Percentiles rank a stretch among this genome's conserved stretches.
Evolutionary conservation across 1,140 invertebrate genomes (phyloP).

Genomic region (Pseudobourletiella spinata): DNA sequence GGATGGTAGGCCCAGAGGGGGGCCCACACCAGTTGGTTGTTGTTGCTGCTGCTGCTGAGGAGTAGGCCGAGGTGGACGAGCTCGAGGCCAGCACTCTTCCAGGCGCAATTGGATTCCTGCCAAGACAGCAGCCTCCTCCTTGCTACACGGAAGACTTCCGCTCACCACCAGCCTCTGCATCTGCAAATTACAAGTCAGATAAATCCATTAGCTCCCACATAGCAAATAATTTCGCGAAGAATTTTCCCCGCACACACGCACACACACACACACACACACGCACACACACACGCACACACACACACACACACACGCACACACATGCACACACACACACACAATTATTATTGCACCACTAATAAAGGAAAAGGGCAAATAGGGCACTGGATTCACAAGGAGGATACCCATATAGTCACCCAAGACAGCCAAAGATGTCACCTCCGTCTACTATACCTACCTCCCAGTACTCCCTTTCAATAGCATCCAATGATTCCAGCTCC

Average conservation of each 20-base stretch:
- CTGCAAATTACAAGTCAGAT: constrained; percentile 41
- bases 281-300: too few relatives aligned
- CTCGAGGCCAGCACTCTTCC: constrained; percentile 53
- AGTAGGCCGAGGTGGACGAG: constrained; percentile 23
- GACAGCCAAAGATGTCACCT: too few relatives aligned
- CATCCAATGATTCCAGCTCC: constrained; percentile 39
- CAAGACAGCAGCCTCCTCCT: constrained; percentile 58
- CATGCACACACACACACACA: too few relatives aligned
- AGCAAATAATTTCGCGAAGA: too few relatives aligned
- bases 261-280: too few relatives aligned
- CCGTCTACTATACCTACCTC: constrained; percentile 37
- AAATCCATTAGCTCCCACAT: not conserved
- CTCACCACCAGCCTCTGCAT: constrained; percentile 54
- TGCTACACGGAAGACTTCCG: constrained; percentile 56
- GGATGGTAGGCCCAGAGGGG: constrained; percentile 11
- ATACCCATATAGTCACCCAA: too few relatives aligned
- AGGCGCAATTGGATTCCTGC: constrained; percentile 59
- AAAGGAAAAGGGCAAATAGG: too few relatives aligned
- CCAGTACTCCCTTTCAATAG: constrained; percentile 42
- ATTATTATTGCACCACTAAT: too few relatives aligned
- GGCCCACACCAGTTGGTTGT: not conserved
- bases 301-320: too few relatives aligned
- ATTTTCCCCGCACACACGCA: too few relatives aligned
- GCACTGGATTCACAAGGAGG: too few relatives aligned
- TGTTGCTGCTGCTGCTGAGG: not conserved